Percentiles rank a stretch among this genome's conserved stretches.
Conservation (phyloP, 2,797 vertebrate species). For the Pipistrellus pygmaeus region DNA sequence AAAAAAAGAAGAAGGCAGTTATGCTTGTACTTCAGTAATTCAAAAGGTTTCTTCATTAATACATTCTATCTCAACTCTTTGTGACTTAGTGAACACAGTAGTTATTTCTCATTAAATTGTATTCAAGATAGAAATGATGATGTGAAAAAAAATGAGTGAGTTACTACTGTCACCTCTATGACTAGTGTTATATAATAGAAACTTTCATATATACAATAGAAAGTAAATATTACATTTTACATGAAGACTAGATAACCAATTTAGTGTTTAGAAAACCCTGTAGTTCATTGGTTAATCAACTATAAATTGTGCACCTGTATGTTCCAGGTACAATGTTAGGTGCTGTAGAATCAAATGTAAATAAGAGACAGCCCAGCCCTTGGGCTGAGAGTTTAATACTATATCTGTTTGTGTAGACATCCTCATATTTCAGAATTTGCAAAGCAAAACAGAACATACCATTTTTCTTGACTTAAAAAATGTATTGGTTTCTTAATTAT, state of each 20-base stretch:
- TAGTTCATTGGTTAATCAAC: background rate
- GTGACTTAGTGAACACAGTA: background rate
- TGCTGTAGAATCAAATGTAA: background rate
- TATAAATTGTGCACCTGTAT: background rate
- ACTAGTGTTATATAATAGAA: constrained; percentile 49
- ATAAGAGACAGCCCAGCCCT: background rate
- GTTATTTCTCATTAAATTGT: constrained; percentile 50
- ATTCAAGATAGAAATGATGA: constrained; percentile 48
- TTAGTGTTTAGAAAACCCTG: constrained; percentile 50
- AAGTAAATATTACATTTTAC: background rate
- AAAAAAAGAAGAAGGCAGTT: too few relatives aligned
- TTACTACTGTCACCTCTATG: constrained; percentile 14
- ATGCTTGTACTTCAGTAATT: constrained; percentile 2
- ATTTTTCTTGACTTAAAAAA: constrained; percentile 28
- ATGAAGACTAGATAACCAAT: constrained; percentile 21
- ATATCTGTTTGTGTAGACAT: constrained; percentile 1
- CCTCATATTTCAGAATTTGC: constrained; percentile 47
- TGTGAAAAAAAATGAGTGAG: constrained; percentile 13
- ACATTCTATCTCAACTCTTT: constrained; percentile 5
- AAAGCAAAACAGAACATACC: background rate
- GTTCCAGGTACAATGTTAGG: background rate
- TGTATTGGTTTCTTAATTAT: background rate
- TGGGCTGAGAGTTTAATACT: background rate
- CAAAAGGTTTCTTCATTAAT: constrained; percentile 24
- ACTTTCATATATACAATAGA: background rate